Percentiles rank a stretch among this genome's conserved stretches.
Evolutionary conservation across 2,888 invertebrate genomes (phyloP).

Genomic region (Diplolepis rosae): DNA sequence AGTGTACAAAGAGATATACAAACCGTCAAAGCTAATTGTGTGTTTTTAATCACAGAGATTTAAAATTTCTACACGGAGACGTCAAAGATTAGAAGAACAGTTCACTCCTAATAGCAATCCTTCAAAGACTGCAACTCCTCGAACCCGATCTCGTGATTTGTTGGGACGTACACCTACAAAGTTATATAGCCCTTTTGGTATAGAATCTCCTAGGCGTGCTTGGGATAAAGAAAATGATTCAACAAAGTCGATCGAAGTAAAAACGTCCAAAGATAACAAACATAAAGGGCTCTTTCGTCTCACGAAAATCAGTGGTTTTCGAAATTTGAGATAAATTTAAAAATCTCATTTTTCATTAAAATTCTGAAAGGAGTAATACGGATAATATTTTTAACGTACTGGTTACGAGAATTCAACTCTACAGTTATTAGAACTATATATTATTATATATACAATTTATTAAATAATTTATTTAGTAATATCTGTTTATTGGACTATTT

Average conservation of each 20-base stretch:
- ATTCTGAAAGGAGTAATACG: neutral
- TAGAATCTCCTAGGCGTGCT: constrained; percentile 80
- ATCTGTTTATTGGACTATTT: neutral
- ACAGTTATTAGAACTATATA: neutral
- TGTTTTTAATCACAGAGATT: constrained; percentile 73
- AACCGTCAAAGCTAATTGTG: no score
- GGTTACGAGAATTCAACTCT: neutral
- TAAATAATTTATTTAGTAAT: constrained; percentile 13
- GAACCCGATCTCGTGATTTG: constrained; percentile 74
- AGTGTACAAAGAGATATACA: no score
- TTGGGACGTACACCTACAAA: constrained; percentile 82
- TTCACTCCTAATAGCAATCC: constrained; percentile 69
- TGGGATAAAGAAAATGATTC: constrained; percentile 75
- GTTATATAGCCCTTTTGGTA: constrained; percentile 85
- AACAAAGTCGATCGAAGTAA: neutral
- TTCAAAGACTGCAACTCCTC: constrained; percentile 72
- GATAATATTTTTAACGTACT: neutral
- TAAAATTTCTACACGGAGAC: constrained; percentile 75
- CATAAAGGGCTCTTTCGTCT: constrained; percentile 3
- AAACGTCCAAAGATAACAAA: constrained; percentile 3
- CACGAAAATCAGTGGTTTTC: constrained; percentile 17
- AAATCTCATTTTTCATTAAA: neutral
- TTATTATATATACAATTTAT: neutral
- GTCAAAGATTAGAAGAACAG: constrained; percentile 76
- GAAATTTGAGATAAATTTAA: neutral